A percentile compares a stretch with the other conserved stretches of the same genome.
Evolutionary conservation across 64 coral and sea anemone species (phyloP).

Genomic region (Montipora foliosa): DNA sequence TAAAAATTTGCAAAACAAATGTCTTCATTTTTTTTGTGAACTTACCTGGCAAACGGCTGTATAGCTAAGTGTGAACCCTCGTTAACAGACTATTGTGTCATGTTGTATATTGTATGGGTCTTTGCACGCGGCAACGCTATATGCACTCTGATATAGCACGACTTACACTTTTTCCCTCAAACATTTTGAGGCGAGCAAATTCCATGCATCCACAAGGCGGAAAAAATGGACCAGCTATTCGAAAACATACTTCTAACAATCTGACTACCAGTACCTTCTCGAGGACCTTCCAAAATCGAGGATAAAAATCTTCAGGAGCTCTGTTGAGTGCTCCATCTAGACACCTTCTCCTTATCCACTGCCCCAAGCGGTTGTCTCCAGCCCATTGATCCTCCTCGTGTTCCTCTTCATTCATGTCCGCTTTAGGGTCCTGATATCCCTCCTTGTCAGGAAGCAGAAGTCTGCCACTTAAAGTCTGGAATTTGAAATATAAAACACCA

Average conservation of each 20-base stretch:
- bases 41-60: too few species aligned
- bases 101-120: too few species aligned
- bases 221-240: background rate
- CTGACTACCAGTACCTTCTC: conserved; percentile 72
- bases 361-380: conserved; percentile 79
- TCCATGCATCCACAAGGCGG: background rate
- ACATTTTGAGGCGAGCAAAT: background rate
- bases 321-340: conserved; percentile 96
- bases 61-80: too few species aligned
- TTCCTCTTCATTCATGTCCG: conserved; percentile 62
- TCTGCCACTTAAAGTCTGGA: conserved; percentile 28
- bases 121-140: too few species aligned
- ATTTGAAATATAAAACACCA: background rate
- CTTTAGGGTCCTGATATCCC: background rate
- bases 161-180: too few species aligned
- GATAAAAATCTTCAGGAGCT: conserved; percentile 96
- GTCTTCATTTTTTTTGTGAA: too few species aligned
- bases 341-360: conserved; percentile 93
- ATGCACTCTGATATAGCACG: too few species aligned
- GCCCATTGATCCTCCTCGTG: conserved; percentile 55
- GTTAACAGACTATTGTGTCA: too few species aligned
- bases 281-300: conserved; percentile 91
- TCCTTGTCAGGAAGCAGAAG: conserved; percentile 21
- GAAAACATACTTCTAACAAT: background rate
- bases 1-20: too few species aligned